These are phyloP conservation scores for Neelides sp. DNA, from an alignment of 1,140 invertebrate species.

Conservation along the genomic window DNA sequence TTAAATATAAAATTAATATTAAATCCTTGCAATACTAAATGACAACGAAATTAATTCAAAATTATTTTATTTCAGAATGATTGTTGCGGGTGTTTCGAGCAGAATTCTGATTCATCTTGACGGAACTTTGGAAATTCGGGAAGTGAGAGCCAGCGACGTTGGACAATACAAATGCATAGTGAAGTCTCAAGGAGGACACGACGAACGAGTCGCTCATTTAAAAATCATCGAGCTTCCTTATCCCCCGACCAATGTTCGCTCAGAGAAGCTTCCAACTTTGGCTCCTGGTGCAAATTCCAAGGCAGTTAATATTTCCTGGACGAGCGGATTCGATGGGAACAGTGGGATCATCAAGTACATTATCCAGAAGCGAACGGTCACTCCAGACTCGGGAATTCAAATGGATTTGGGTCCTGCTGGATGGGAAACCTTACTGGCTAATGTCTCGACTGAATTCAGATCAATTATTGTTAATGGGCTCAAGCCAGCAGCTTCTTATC, in stretches of 20 bases:
- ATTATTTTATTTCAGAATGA: slow-evolving; percentile 32
- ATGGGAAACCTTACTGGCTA: slow-evolving; percentile 77
- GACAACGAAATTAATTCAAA: too few relatives aligned
- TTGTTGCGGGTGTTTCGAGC: slow-evolving; percentile 41
- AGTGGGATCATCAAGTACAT: slow-evolving; percentile 87
- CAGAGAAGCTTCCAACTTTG: slow-evolving; percentile 41
- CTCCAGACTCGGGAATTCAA: slow-evolving; percentile 57
- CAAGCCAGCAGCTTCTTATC: slow-evolving; percentile 86
- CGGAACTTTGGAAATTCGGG: slow-evolving; percentile 62
- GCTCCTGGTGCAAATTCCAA: slow-evolving; percentile 26
- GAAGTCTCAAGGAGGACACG: slow-evolving; percentile 75
- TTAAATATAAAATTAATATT: too few relatives aligned
- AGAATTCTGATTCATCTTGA: slow-evolving; percentile 58
- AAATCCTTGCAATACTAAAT: too few relatives aligned
- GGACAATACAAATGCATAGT: slow-evolving; percentile 71
- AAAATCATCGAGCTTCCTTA: slow-evolving; percentile 89
- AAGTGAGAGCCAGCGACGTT: slow-evolving; percentile 66
- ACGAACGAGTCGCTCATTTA: slow-evolving; percentile 66
- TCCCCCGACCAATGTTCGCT: slow-evolving; percentile 72
- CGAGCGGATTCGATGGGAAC: slow-evolving; percentile 90
- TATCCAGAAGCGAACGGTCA: slow-evolving; percentile 73
- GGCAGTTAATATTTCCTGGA: slow-evolving; percentile 82
- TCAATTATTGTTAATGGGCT: slow-evolving; percentile 62
- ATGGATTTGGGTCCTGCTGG: slow-evolving; percentile 14
- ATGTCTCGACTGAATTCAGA: slow-evolving; percentile 63